These are phyloP conservation scores for Embidobia sp. DNA, from an alignment of 2,888 invertebrate species.

Conservation along the genomic window DNA sequence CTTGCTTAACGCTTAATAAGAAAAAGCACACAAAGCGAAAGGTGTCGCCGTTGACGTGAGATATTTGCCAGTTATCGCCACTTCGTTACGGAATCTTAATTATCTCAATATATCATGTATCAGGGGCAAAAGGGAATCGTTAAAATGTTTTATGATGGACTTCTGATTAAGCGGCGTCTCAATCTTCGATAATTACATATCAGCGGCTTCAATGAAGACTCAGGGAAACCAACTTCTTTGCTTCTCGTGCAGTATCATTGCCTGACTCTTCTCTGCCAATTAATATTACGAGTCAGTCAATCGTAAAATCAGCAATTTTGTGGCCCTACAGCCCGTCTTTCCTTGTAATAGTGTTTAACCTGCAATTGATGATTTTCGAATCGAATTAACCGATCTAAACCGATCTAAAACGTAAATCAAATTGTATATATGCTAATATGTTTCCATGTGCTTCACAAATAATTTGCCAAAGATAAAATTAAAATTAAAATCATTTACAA, in stretches of 20 bases:
- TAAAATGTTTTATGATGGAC: conserved; percentile 47
- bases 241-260: conserved; percentile 47
- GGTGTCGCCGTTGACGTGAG: conserved; percentile 20
- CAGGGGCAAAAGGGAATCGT: conserved; percentile 47
- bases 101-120: conserved; percentile 57
- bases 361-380: conserved; percentile 60
- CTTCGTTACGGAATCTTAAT: conserved; percentile 30
- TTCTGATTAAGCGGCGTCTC: conserved; percentile 59
- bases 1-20: background rate
- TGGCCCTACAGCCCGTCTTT: conserved; percentile 47
- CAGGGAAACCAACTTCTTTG: conserved; percentile 36
- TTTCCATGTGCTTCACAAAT: too few relatives aligned
- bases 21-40: too few relatives aligned
- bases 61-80: conserved; percentile 40
- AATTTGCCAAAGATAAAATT: too few relatives aligned
- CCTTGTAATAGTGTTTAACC: conserved; percentile 43
- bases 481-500: too few relatives aligned
- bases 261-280: conserved; percentile 11
- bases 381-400: too few relatives aligned
- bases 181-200: conserved; percentile 60
- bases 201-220: conserved; percentile 37
- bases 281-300: conserved; percentile 48
- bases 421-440: too few relatives aligned
- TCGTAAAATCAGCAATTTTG: conserved; percentile 50
- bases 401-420: too few relatives aligned